Conservation (phyloP, 2,888 invertebrate species). For the Acrocyrtus sp. region DNA sequence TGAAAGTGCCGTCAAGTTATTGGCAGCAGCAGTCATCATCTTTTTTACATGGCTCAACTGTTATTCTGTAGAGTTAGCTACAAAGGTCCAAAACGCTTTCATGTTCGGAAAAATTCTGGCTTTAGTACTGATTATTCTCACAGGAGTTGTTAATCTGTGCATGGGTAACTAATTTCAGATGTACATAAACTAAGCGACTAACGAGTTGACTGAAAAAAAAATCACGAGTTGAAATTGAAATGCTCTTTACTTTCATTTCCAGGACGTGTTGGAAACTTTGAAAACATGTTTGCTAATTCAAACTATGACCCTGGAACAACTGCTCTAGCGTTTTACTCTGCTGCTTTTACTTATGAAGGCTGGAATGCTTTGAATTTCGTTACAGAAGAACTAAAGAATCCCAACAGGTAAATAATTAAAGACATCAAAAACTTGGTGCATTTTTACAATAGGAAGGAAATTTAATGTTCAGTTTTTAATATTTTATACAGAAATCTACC, state of each 20-base stretch:
- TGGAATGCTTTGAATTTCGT: conserved; percentile 93
- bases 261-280: conserved; percentile 74
- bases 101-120: conserved; percentile 93
- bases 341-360: conserved; percentile 78
- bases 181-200: too few species aligned
- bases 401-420: conserved; percentile 65
- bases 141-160: conserved; percentile 80
- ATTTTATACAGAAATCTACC: conserved; percentile 81
- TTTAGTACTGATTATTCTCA: conserved; percentile 81
- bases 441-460: background rate
- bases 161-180: conserved; percentile 73
- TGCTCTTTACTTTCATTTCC: too few species aligned
- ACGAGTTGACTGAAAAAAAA: too few species aligned
- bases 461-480: background rate
- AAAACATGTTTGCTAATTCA: conserved; percentile 80
- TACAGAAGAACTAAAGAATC: conserved; percentile 93
- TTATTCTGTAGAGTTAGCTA: conserved; percentile 85
- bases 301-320: conserved; percentile 82
- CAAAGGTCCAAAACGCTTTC: conserved; percentile 89
- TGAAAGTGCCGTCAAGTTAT: conserved; percentile 75
- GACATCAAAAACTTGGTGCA: background rate
- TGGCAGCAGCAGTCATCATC: conserved; percentile 83
- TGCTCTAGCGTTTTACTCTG: conserved; percentile 71
- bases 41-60: conserved; percentile 90
- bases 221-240: too few species aligned